These are phyloP conservation scores for Glossophaga mutica DNA, from an alignment of 2,797 vertebrate genomes.

Conservation along the genomic window DNA sequence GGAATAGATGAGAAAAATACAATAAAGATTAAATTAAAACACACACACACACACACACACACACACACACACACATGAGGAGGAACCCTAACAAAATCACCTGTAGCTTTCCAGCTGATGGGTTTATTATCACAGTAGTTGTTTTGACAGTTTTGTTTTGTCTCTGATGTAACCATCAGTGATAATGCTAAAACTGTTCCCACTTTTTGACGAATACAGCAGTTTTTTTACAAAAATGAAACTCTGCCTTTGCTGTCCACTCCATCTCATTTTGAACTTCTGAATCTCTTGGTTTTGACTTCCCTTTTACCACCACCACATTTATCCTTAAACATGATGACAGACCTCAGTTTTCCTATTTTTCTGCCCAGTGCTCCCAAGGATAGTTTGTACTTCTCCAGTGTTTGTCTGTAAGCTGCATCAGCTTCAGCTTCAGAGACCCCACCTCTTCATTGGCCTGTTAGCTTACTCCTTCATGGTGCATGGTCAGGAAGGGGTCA, in stretches of 20 bases:
- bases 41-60: no score
- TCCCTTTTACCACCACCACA: not conserved
- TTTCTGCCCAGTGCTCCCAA: not conserved
- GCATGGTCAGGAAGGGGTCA: not conserved
- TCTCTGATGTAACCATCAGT: not conserved
- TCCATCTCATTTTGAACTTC: not conserved
- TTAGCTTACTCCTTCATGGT: not conserved
- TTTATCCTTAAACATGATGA: not conserved
- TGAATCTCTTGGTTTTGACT: not conserved
- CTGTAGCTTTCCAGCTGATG: not conserved
- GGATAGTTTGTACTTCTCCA: not conserved
- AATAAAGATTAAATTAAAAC: no score
- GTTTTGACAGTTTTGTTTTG: not conserved
- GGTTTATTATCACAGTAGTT: not conserved
- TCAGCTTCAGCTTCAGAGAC: not conserved
- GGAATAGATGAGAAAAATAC: no score
- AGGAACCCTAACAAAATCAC: not conserved
- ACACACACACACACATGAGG: no score
- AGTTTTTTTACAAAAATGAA: not conserved
- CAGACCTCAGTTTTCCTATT: not conserved
- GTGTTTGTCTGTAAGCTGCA: not conserved
- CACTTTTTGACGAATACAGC: not conserved
- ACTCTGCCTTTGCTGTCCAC: not conserved
- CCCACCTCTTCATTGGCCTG: rapidly evolving
- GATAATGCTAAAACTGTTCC: not conserved